phyloP scores from a whole-genome alignment of 2,113 vertebrate genomes.

The Mastomys coucha region DNA sequence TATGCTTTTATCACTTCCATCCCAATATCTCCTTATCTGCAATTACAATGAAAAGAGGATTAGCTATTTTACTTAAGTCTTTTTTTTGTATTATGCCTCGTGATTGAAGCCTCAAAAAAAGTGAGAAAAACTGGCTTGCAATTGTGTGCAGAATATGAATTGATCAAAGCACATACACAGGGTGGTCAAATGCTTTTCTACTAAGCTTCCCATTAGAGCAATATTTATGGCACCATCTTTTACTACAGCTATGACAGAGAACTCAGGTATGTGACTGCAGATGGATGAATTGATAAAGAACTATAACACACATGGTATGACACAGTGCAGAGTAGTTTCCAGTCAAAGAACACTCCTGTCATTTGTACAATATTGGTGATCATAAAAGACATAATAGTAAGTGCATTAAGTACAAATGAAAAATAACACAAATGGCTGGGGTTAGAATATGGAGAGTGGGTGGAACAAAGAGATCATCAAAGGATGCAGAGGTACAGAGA shows the following conservation, averaged over 20 bases:
- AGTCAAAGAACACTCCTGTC: not conserved
- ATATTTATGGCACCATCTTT: not conserved
- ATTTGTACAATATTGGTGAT: not conserved
- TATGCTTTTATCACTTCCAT: not conserved
- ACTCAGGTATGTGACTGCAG: not conserved
- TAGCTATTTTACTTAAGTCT: not conserved
- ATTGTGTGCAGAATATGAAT: not conserved
- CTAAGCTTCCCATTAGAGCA: not conserved
- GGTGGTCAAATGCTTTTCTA: not conserved
- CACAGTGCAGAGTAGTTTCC: not conserved
- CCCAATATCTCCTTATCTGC: not conserved
- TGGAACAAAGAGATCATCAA: not conserved
- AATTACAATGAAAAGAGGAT: slow-evolving; percentile 12
- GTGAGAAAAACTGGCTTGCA: not conserved
- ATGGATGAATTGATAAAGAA: not conserved
- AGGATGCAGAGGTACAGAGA: not conserved
- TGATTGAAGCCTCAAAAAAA: not conserved
- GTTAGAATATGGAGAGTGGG: not conserved
- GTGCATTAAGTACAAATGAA: not conserved
- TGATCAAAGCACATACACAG: not conserved
- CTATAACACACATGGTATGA: too few relatives aligned
- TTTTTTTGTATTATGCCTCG: not conserved
- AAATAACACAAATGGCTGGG: not conserved
- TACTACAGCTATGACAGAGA: not conserved
- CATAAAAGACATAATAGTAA: not conserved